These are phyloP conservation scores for Hemaris fuciformis DNA, from an alignment of 2,888 invertebrate species.

Conservation along the genomic window DNA sequence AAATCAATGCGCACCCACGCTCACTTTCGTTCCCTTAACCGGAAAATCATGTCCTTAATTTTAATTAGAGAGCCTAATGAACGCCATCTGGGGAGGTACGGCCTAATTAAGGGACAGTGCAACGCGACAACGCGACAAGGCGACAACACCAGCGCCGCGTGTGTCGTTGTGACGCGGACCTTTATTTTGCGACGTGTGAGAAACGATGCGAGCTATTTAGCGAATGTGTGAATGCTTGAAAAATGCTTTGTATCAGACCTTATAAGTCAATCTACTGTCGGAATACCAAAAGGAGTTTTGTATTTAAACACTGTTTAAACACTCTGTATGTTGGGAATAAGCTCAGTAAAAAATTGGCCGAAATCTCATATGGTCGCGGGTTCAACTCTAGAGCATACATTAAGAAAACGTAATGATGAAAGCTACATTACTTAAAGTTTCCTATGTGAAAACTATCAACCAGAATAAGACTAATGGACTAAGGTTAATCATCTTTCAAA, in stretches of 20 bases:
- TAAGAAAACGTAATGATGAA: too few relatives aligned
- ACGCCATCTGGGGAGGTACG: slow-evolving; percentile 61
- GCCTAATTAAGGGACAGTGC: slow-evolving; percentile 52
- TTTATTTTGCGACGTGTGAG: slow-evolving; percentile 24
- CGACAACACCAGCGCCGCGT: slow-evolving; percentile 13
- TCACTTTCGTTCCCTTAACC: slow-evolving; percentile 57
- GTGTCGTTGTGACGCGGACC: slow-evolving; percentile 19
- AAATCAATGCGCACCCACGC: slow-evolving; percentile 48
- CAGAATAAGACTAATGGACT: too few relatives aligned
- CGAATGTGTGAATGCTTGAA: neutral
- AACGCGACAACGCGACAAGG: slow-evolving; percentile 19
- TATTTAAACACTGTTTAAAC: too few relatives aligned
- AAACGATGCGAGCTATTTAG: neutral
- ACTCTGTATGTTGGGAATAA: too few relatives aligned
- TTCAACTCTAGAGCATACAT: too few relatives aligned
- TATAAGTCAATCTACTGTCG: neutral
- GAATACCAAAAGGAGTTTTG: neutral
- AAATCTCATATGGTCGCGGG: too few relatives aligned
- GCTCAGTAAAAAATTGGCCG: too few relatives aligned
- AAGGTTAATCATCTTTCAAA: too few relatives aligned
- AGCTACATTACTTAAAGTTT: too few relatives aligned
- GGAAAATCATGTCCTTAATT: slow-evolving; percentile 66
- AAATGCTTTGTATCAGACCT: neutral
- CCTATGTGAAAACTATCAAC: too few relatives aligned
- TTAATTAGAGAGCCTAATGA: slow-evolving; percentile 71